Evolutionary conservation across 2,113 vertebrate genomes (phyloP), one percentile per base, ranked within the genome.

Genomic region (Lycocorax pyrrhopterus): DNA sequence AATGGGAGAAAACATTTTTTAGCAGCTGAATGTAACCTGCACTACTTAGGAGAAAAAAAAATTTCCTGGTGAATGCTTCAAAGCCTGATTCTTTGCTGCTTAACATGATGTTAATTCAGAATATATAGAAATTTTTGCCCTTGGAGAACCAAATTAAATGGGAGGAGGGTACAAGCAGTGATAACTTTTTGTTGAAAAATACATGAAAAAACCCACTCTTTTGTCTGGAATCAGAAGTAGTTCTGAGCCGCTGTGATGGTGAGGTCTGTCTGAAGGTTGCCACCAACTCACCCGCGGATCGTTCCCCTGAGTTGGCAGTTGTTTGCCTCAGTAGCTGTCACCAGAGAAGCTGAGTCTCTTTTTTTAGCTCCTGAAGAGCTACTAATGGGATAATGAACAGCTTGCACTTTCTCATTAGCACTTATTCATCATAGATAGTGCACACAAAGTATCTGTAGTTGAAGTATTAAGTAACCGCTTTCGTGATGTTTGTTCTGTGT

Each of bases 161-260:
- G 46, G 12, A 87, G 12, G 4, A 85, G 10, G 72, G 6, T 68
- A 51, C 4, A 75, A 58, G 5, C 26, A 77, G 33, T 51, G 23
- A 25, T 12, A 49, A 39, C 8, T 13, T 12, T 37, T 76, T 73
- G 25, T 35, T 63, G 6, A 6, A 21, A 59, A 80, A 76, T 19
- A 37, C 6, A 4, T 56, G 3, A 6, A 30, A 69, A 64, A 32
- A 0, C 0, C 1, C 1, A 29, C 6, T 4, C 8, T n/a, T 26
- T 32, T 25, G 16, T 4, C 13, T 90, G 33, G 14, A 73, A 85
- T 86, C 29, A 83, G 69, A 71, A 84, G 7, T 16, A 49, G 16
- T 55, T 71, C 32, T 26, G 71, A 83, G 3, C 9, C 10, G n/a
- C 0, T 0, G 8, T 9, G 33, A 27, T 5, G 19, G 16, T 35